Evolutionary conservation across 2,888 invertebrate genomes (phyloP), one percentile per base, ranked within the genome.

Genomic region (Cephus spinipes): DNA sequence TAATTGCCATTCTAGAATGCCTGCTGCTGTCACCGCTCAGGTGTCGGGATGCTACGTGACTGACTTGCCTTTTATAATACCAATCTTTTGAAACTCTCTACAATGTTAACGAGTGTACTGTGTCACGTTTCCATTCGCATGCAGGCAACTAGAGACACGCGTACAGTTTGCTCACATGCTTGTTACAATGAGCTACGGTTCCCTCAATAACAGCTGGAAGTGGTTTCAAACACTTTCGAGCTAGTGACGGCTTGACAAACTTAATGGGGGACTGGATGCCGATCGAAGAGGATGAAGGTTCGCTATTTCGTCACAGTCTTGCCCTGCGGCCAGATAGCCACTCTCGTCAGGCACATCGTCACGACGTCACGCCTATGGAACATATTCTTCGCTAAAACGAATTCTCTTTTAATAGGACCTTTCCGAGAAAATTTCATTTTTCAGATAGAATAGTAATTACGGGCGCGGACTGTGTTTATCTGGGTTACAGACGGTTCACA

Each of bases 401-500:
- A 55, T 55, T 55, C 55, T 55, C 23, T 15, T 15, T 40, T 40
- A 15, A 40, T 6, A 6, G 40, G 6, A 40, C 6, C 4, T 23
- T 55, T 55, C 23, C 9, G 23, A 23, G 23, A 1, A 23, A 23
- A 55, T 55, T 15, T 9, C 23, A 9, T 31, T 12, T 71, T 9
- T 32, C 31, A 12, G 31, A 32, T 31, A 12, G 71, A 33, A 71
- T 33, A 31, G 12, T 71, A 30, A 71, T 71, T 71, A 71, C 71
- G 71, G 71, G 33, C 71, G 71, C 71, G 32, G 71, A 31, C 32
- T 31, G 23, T 71, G n/a, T 71, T 32, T 33, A 71, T 71, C 33
- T 71, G 71, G 71, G 71, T 71, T 71, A 71, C 71, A 9, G 71
- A 32, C 71, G 71, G 71, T 71, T 32, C 31, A 2, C 71, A 32